A percentile compares a stretch with the other conserved stretches of the same genome.
phyloP scores from a whole-genome alignment of 64 coral and sea anemone genomes.

The Dendrophyllia cribrosa region DNA sequence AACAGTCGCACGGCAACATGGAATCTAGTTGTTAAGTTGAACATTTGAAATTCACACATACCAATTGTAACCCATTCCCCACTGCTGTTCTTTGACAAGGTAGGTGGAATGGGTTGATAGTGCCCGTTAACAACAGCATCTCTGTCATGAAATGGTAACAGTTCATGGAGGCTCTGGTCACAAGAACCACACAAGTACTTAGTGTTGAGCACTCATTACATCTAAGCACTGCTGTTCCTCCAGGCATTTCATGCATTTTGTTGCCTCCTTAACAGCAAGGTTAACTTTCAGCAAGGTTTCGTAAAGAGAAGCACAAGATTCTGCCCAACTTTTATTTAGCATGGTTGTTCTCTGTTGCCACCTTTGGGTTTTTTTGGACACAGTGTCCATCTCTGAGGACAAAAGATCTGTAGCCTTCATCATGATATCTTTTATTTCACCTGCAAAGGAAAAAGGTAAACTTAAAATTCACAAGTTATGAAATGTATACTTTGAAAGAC shows the following conservation, averaged over 20 bases:
- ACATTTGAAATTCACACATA: too few species aligned
- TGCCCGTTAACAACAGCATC: slow-evolving; percentile 11
- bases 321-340: slow-evolving; percentile 45
- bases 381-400: not conserved
- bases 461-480: too few species aligned
- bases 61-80: slow-evolving; percentile 40
- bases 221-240: too few species aligned
- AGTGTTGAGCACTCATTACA: not conserved
- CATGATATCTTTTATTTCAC: too few species aligned
- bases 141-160: slow-evolving; percentile 39
- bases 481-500: too few species aligned
- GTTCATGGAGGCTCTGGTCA: slow-evolving; percentile 3
- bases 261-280: not conserved
- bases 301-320: slow-evolving; percentile 3
- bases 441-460: too few species aligned
- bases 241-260: too few species aligned
- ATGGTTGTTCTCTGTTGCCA: not conserved
- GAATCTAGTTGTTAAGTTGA: too few species aligned
- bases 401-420: too few species aligned
- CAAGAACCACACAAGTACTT: slow-evolving; percentile 20
- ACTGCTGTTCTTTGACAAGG: too few species aligned
- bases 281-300: not conserved
- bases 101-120: slow-evolving; percentile 19
- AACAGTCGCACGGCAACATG: too few species aligned
- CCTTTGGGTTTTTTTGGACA: not conserved